Conservation (phyloP, 2,888 invertebrate species). For the Incurvaria masculella region DNA sequence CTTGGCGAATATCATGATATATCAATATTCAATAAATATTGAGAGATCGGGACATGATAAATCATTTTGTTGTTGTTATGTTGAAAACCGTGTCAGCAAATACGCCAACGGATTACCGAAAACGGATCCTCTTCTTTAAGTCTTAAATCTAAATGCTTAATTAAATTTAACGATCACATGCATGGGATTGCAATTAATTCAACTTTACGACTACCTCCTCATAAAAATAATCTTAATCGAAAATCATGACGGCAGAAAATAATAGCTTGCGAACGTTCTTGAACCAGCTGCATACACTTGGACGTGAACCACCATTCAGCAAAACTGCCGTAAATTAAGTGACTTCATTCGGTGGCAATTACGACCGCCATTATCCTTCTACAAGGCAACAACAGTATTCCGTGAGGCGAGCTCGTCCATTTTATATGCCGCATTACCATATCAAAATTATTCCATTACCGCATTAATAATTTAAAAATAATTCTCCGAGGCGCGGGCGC, state of each 20-base stretch:
- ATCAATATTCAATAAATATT: no score
- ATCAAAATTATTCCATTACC: slow-evolving; percentile 51
- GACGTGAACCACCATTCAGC: neutral
- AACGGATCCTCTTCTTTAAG: no score
- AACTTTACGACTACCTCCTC: neutral
- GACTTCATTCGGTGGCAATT: neutral
- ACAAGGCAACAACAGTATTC: neutral
- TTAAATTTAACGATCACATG: neutral
- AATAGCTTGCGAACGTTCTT: neutral
- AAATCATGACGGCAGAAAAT: neutral
- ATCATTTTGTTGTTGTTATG: no score
- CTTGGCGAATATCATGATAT: no score
- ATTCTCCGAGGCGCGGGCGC: slow-evolving; percentile 22
- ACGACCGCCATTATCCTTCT: neutral
- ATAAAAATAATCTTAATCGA: neutral
- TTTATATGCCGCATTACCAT: slow-evolving; percentile 35
- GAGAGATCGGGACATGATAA: no score
- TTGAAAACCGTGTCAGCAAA: no score
- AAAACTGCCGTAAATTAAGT: neutral
- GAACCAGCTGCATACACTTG: neutral
- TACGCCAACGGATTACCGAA: no score
- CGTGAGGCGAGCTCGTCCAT: neutral
- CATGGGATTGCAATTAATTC: neutral
- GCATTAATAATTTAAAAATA: slow-evolving; percentile 53
- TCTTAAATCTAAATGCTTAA: no score